phyloP scores from a whole-genome alignment of 2,113 vertebrate species.

The Colistium nudipinnis region DNA sequence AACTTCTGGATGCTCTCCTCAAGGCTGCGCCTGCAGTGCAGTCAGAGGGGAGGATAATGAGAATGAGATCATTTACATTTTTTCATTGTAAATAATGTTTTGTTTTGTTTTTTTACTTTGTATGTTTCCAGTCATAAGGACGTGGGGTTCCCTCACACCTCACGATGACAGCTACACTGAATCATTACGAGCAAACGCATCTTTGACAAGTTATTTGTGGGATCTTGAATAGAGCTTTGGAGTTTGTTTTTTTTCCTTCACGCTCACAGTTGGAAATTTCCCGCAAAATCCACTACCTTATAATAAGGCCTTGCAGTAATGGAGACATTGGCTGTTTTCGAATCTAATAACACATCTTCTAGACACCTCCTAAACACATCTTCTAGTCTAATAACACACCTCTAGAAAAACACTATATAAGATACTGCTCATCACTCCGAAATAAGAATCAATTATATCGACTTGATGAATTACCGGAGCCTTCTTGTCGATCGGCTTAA shows the following conservation, averaged over 20 bases:
- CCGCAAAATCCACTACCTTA: not conserved
- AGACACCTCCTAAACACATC: too few relatives aligned
- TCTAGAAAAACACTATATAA: too few relatives aligned
- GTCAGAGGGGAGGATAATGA: conserved; percentile 23
- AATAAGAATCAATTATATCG: not conserved
- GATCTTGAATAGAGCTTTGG: not conserved
- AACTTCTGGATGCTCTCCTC: conserved; percentile 25
- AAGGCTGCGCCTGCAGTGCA: conserved; percentile 20
- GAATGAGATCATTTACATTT: conserved; percentile 41
- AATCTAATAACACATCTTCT: too few relatives aligned
- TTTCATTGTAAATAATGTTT: conserved; percentile 35
- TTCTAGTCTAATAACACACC: too few relatives aligned
- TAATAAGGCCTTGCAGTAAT: not conserved
- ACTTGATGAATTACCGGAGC: conserved; percentile 84
- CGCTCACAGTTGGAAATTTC: not conserved
- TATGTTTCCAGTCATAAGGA: conserved; percentile 23
- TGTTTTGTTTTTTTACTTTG: conserved; percentile 26
- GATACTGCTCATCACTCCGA: not conserved
- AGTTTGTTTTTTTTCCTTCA: conserved; percentile 3
- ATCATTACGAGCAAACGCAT: conserved; percentile 6
- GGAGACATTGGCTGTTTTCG: not conserved
- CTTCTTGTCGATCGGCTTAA: conserved; percentile 98
- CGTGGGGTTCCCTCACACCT: conserved; percentile 21
- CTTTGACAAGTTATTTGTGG: not conserved
- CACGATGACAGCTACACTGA: conserved; percentile 17